Evolutionary conservation across 2,113 vertebrate species (phyloP).

Genomic region (Dicerorhinus sumatrensis): DNA sequence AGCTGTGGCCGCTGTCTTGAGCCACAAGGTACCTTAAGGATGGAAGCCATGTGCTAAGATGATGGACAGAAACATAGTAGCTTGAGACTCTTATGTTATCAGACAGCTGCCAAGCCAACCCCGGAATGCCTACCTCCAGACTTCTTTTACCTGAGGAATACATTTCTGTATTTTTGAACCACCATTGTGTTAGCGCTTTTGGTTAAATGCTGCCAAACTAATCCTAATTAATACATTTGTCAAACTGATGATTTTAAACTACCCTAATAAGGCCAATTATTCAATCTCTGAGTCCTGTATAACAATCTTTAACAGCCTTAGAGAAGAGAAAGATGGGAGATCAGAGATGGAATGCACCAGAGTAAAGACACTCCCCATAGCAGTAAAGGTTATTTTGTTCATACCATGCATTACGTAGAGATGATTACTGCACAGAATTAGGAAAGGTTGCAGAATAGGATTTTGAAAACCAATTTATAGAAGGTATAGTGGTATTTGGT

Average conservation of each 20-base stretch:
- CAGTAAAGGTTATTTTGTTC: background rate
- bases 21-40: background rate
- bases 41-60: background rate
- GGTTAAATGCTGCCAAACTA: slow-evolving; percentile 18
- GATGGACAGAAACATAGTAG: background rate
- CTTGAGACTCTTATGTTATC: background rate
- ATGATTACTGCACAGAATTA: background rate
- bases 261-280: background rate
- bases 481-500: background rate
- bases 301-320: background rate
- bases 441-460: background rate
- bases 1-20: background rate
- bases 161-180: background rate
- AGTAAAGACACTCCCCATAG: background rate
- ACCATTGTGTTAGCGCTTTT: slow-evolving; percentile 7
- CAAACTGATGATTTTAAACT: background rate
- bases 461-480: background rate
- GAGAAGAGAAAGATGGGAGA: background rate
- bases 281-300: background rate
- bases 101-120: background rate
- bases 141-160: background rate
- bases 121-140: background rate
- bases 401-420: background rate
- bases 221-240: background rate
- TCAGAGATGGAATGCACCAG: background rate